Percentiles rank a stretch among this genome's conserved stretches.
These are phyloP conservation scores for Platycercus adscitus DNA, from an alignment of 2,113 vertebrate genomes.

Conservation along the genomic window DNA sequence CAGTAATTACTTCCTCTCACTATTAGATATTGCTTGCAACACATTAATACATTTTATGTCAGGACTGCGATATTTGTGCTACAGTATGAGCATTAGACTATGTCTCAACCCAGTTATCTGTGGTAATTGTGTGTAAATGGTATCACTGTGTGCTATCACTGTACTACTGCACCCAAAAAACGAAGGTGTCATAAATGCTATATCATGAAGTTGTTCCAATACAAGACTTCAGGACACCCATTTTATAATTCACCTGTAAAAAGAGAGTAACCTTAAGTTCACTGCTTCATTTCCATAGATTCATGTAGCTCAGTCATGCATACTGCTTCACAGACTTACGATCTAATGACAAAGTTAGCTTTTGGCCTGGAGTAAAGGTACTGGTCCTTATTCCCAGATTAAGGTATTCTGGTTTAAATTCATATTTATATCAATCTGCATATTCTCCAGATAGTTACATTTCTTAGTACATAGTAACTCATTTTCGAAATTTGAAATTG, in stretches of 20 bases:
- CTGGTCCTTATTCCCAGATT: not conserved
- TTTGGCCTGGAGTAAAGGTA: not conserved
- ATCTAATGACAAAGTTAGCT: not conserved
- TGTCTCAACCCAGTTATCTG: not conserved
- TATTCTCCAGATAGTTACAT: not conserved
- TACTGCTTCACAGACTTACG: not conserved
- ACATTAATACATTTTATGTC: not conserved
- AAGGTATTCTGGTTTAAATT: not conserved
- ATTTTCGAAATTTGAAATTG: not conserved
- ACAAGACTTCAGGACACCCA: not conserved
- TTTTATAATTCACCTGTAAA: not conserved
- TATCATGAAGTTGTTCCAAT: not conserved
- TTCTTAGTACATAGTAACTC: not conserved
- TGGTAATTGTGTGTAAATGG: not conserved
- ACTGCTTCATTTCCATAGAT: not conserved
- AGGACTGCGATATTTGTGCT: not conserved
- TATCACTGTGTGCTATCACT: not conserved
- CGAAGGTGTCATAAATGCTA: not conserved
- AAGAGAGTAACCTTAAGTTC: not conserved
- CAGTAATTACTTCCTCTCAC: not conserved
- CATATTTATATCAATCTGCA: not conserved
- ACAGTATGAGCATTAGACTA: not conserved
- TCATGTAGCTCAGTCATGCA: rapidly evolving
- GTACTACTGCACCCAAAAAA: not conserved
- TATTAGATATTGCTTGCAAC: not conserved